Base-by-base conservation (phyloP, 2,113 vertebrate genomes). In the Sturnus vulgaris region DNA sequence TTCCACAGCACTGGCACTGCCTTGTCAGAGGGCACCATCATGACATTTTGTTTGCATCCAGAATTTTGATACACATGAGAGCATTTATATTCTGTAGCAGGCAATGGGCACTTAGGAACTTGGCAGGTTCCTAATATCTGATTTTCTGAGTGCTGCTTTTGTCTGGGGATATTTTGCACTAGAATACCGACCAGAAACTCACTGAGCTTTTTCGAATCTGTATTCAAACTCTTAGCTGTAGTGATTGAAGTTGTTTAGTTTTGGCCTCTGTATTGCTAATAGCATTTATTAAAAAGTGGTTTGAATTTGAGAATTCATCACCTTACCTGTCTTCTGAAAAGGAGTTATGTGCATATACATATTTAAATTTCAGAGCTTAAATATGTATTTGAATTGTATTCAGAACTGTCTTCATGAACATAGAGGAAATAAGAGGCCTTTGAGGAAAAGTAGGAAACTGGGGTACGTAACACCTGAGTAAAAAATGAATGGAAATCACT, bases 21-120 rank as follows among this genome's bases (percentile, higher is more conserved):
- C 35, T 8, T 7, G 9, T 28, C 70, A 44, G 9, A 53, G 21
- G 35, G 27, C 65, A 42, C 17, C 15, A 9, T 1, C 65, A 20
- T 1, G 1, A 20, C 65, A 11, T 46, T 42, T 4, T 3, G 8
- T 15, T 20, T 2, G 3, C 23, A 27, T 11, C 60, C 18, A 35
- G 30, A 27, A 44, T 5, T 44, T 4, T 39, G 37, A 23, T 9
- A 15, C 46, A 3, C 1, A 0, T 5, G 11, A 56, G 35, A 69
- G 30, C 6, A 17, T 12, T 40, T 21, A 1, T 11, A 30, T 31
- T 24, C 37, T 2, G 4, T 1, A 61, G 10, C 0, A 1, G 31
- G 21, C n/a, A 88, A 71, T 71, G 31, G 24, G 21, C 52, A n/a
- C 19, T 17, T 4, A 6, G 47, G 18, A 88, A 57, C 12, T 16